A percentile compares a stretch with the other conserved stretches of the same genome.
Evolutionary conservation across 2,797 vertebrate genomes (phyloP).

Genomic region (Brachymystax lenok): DNA sequence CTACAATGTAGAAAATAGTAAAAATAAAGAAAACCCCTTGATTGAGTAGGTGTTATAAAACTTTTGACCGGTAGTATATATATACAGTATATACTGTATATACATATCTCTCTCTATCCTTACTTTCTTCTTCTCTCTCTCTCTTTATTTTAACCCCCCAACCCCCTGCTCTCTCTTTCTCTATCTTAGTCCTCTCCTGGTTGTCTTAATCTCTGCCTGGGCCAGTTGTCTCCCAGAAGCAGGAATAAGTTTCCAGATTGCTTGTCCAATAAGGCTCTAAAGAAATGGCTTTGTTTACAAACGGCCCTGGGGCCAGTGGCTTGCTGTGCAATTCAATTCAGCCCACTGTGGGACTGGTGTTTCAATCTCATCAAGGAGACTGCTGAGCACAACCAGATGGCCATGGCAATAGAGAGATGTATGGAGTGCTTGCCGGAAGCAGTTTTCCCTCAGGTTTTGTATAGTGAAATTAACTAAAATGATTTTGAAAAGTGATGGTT

Average conservation of each 20-base stretch:
- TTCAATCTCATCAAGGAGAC: slow-evolving; percentile 48
- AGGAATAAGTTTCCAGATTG: slow-evolving; percentile 38
- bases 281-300: slow-evolving; percentile 54
- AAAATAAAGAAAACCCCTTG: too few relatives aligned
- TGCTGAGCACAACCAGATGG: slow-evolving; percentile 27
- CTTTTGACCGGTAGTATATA: too few relatives aligned
- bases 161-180: slow-evolving; percentile 1
- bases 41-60: too few relatives aligned
- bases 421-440: slow-evolving; percentile 26
- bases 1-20: too few relatives aligned
- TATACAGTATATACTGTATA: too few relatives aligned
- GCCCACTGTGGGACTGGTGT: slow-evolving; percentile 29
- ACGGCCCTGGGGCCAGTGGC: slow-evolving; percentile 39
- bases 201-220: slow-evolving; percentile 46
- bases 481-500: background rate
- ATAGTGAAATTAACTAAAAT: background rate
- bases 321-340: slow-evolving; percentile 50
- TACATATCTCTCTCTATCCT: slow-evolving; percentile 4
- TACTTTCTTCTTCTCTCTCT: background rate
- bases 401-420: slow-evolving; percentile 10
- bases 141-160: background rate
- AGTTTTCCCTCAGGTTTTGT: slow-evolving; percentile 4
- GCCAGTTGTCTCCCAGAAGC: slow-evolving; percentile 52
- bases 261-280: slow-evolving; percentile 49
- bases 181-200: slow-evolving; percentile 9